Evolutionary conservation across 2,113 vertebrate genomes (phyloP).

Genomic region (Fulmarus glacialis): DNA sequence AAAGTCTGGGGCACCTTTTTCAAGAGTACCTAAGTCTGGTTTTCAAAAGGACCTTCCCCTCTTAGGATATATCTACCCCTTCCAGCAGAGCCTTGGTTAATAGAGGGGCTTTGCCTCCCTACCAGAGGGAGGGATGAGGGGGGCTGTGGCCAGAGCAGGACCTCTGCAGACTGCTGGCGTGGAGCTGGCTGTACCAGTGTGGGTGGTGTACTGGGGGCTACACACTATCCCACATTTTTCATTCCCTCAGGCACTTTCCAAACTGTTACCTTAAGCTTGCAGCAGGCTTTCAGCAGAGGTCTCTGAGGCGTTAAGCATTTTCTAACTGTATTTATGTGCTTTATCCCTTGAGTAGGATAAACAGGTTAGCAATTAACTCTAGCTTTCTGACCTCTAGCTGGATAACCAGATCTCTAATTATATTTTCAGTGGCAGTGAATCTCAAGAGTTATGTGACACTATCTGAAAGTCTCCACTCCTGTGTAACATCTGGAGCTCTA

Average conservation of each 20-base stretch:
- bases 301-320: conserved; percentile 50
- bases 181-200: rapidly evolving
- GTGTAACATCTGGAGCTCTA: neutral
- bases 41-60: neutral
- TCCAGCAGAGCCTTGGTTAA: neutral
- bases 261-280: neutral
- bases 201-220: rapidly evolving
- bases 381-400: conserved; percentile 61
- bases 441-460: conserved; percentile 42
- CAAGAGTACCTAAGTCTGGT: neutral
- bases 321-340: conserved; percentile 62
- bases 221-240: rapidly evolving
- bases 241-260: neutral
- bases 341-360: conserved; percentile 70
- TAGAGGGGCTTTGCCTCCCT: neutral
- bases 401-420: conserved; percentile 73
- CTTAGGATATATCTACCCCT: neutral
- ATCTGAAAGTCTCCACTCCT: conserved; percentile 21
- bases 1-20: conserved; percentile 10
- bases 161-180: neutral
- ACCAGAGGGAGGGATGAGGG: neutral
- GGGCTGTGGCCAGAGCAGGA: neutral
- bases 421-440: conserved; percentile 59
- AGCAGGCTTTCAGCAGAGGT: conserved; percentile 48
- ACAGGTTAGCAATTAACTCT: conserved; percentile 73